phyloP scores from a whole-genome alignment of 1,140 invertebrate species.

The Aphis craccivora region DNA sequence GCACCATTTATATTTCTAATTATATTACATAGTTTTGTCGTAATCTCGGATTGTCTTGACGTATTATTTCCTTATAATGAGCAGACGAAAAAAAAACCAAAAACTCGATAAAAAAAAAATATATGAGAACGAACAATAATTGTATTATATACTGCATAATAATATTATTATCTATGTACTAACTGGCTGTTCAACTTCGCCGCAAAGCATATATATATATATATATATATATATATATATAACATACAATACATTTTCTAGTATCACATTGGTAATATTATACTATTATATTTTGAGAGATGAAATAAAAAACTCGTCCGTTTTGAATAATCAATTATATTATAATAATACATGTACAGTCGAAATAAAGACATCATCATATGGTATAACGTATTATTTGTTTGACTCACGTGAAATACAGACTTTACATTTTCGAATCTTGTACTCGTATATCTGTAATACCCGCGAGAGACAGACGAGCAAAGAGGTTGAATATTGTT shows the following conservation, averaged over 20 bases:
- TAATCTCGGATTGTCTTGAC: neutral
- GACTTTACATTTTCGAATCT: neutral
- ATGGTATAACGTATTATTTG: neutral
- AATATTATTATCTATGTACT: neutral
- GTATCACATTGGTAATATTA: neutral
- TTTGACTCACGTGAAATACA: neutral
- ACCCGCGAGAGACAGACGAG: neutral
- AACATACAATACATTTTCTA: neutral
- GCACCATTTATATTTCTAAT: conserved; percentile 38
- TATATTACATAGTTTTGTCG: conserved; percentile 20
- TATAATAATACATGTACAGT: neutral
- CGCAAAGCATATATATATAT: neutral
- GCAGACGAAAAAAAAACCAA: neutral
- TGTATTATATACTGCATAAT: neutral
- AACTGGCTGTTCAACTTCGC: neutral
- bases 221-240: neutral
- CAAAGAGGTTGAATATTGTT: neutral
- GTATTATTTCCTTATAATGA: conserved; percentile 15
- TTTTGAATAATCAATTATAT: neutral
- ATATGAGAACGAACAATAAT: neutral
- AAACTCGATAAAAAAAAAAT: neutral
- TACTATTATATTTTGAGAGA: no score
- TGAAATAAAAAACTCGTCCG: neutral
- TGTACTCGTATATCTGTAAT: neutral
- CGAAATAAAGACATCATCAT: neutral